Percentiles rank a stretch among this genome's conserved stretches.
These are phyloP conservation scores for Eupithecia dodoneata DNA, from an alignment of 2,888 invertebrate species.

Conservation along the genomic window DNA sequence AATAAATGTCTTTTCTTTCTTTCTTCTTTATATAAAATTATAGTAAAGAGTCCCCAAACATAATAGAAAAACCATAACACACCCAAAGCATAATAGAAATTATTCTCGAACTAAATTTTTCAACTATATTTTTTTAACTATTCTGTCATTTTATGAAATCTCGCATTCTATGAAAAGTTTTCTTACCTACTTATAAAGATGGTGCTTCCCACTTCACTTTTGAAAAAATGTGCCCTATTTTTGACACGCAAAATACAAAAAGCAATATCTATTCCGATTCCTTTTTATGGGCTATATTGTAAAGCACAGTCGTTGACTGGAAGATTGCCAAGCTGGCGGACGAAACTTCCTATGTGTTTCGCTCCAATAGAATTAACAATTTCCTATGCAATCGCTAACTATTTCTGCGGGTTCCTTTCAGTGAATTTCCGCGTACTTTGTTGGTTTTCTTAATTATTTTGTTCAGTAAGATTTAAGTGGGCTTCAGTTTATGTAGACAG, in stretches of 20 bases:
- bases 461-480: neutral
- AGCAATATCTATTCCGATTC: slow-evolving; percentile 31
- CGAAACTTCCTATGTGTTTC: slow-evolving; percentile 73
- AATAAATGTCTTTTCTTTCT: too few relatives aligned
- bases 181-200: neutral
- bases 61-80: too few relatives aligned
- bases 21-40: too few relatives aligned
- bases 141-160: neutral
- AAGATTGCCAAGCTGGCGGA: slow-evolving; percentile 69
- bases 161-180: neutral
- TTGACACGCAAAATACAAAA: slow-evolving; percentile 34
- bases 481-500: neutral
- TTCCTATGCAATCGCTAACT: slow-evolving; percentile 57
- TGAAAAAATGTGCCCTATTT: slow-evolving; percentile 14
- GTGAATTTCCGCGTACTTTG: slow-evolving; percentile 46
- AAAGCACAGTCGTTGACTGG: slow-evolving; percentile 77
- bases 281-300: slow-evolving; percentile 53
- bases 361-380: slow-evolving; percentile 77
- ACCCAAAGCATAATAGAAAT: neutral
- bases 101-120: neutral
- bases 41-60: neutral
- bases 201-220: neutral
- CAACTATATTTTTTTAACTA: neutral
- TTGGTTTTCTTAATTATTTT: slow-evolving; percentile 12
- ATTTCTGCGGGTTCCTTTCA: slow-evolving; percentile 49